Evolutionary conservation across 1,140 invertebrate species (phyloP), one percentile per base, ranked within the genome.

Genomic region (Phenacoccus solenopsis): DNA sequence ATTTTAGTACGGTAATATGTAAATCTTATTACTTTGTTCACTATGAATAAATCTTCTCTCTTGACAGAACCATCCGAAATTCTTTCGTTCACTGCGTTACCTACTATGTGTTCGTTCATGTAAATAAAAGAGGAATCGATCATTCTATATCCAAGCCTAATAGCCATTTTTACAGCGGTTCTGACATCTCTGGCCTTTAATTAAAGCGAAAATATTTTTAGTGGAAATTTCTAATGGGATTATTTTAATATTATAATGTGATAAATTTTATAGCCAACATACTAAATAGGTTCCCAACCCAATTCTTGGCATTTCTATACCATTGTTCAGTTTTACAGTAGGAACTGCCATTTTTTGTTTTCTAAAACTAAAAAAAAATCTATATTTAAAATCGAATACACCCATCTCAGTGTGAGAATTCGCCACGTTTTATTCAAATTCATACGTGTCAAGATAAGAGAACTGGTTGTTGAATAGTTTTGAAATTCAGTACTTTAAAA

Each of bases 211-310:
- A n/a, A n/a, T n/a, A n/a, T n/a, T n/a, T n/a, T n/a, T n/a, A n/a
- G n/a, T n/a, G n/a, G n/a, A n/a, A n/a, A n/a, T n/a, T n/a, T n/a
- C n/a, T n/a, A n/a, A n/a, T n/a, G n/a, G n/a, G n/a, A 38, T 38
- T 38, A 9, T 38, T 38, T 38, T n/a, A 38, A 38, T 38, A 38
- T 10, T 10, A 38, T 38, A 10, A 38, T 10, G n/a, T n/a, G n/a
- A 38, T 10, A 38, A 38, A 38, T 38, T 10, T 10, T 9, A 59
- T 59, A 59, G 20, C 7, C 5, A 27, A 64, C 2, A 32, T 79
- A 89, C 87, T 75, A 87, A 85, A 88, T 88, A 92, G 2, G 90
- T 92, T 21, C 90, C 90, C 1, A 91, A 78, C 16, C 90, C 90
- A 38, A 91, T 74, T 1, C 85, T 76, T 0, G 89, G 89, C 35